A percentile compares a stretch with the other conserved stretches of the same genome.
phyloP scores from a whole-genome alignment of 2,888 invertebrate species.

The Morpho deidamia region DNA sequence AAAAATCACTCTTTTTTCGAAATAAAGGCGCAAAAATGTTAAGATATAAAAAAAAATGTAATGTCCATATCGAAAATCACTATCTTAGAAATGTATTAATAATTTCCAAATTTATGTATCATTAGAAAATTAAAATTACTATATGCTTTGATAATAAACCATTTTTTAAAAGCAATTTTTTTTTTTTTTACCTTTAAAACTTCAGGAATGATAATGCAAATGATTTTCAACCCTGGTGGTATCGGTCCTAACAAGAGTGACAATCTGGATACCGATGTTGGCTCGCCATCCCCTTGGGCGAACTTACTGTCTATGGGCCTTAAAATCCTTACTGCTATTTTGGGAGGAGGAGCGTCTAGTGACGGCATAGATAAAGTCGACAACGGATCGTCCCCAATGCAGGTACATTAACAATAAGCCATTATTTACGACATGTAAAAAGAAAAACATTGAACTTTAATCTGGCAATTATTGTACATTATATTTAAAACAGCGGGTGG shows the following conservation, averaged over 20 bases:
- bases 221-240: constrained; percentile 85
- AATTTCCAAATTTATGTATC: too few relatives aligned
- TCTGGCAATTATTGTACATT: constrained; percentile 23
- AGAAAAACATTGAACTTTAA: constrained; percentile 21
- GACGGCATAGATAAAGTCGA: constrained; percentile 95
- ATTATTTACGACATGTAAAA: constrained; percentile 15
- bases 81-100: too few relatives aligned
- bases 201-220: constrained; percentile 88
- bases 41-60: too few relatives aligned
- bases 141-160: too few relatives aligned
- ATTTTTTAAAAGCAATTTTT: too few relatives aligned
- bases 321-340: constrained; percentile 89
- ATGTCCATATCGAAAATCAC: too few relatives aligned
- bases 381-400: constrained; percentile 92
- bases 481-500: background rate
- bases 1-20: constrained; percentile 1
- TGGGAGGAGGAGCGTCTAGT: constrained; percentile 86
- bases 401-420: constrained; percentile 76
- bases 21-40: too few relatives aligned
- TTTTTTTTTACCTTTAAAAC: background rate
- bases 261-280: constrained; percentile 82
- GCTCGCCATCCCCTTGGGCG: constrained; percentile 90
- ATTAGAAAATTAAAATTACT: too few relatives aligned
- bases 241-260: constrained; percentile 91
- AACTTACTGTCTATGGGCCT: constrained; percentile 91